Conservation (phyloP, 2,113 vertebrate species). For the Rhynchomys soricoides region DNA sequence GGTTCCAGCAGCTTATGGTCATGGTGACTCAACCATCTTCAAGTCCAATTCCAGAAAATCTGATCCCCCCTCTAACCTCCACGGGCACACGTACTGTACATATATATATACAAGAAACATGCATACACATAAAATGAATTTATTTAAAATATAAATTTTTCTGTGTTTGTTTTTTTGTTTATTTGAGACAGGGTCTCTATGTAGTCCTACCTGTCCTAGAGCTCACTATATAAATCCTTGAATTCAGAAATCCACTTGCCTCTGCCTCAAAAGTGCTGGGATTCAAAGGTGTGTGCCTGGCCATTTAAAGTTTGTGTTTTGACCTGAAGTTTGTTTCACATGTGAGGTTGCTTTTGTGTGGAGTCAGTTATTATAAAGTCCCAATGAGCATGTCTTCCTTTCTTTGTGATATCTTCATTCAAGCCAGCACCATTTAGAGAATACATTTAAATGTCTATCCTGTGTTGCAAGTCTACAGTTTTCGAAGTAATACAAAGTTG, state of each 20-base stretch:
- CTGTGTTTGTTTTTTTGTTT: neutral
- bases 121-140: neutral
- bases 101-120: neutral
- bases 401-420: neutral
- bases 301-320: neutral
- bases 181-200: neutral
- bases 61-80: neutral
- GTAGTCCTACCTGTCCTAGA: neutral
- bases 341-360: too few species aligned
- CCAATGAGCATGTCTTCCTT: neutral
- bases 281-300: neutral
- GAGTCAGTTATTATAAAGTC: neutral
- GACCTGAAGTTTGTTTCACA: neutral
- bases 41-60: neutral
- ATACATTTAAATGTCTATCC: neutral
- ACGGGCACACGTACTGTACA: neutral
- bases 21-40: neutral
- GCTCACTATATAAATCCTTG: neutral
- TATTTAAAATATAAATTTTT: neutral
- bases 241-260: neutral
- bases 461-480: neutral
- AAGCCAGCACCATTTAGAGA: neutral
- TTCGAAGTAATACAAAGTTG: neutral
- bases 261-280: neutral
- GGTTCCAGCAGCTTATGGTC: too few species aligned